phyloP scores from a whole-genome alignment of 30 jellyfish, hydroid and myxozoan genomes.

The Chrysaora quinquecirrha region DNA sequence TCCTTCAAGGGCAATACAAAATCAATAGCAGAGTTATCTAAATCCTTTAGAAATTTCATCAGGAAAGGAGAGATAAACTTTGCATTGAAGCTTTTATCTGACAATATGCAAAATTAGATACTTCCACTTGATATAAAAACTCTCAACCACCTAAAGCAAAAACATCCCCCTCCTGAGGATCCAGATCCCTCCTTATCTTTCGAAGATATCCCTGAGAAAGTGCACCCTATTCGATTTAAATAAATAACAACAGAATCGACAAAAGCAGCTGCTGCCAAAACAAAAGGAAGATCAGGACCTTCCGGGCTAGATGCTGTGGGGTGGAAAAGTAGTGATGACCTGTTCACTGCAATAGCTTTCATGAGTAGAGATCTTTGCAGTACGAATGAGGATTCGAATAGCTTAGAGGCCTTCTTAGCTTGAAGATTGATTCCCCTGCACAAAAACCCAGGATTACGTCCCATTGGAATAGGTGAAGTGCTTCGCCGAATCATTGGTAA shows the following conservation, averaged over 20 bases:
- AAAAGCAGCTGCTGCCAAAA: background rate
- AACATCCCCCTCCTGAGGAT: constrained; percentile 20
- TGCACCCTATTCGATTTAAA: constrained; percentile 39
- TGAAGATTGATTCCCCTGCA: constrained; percentile 16
- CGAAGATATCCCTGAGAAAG: constrained; percentile 27
- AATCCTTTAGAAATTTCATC: constrained; percentile 24
- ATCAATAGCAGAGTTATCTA: constrained; percentile 11
- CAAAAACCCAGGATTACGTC: constrained; percentile 26
- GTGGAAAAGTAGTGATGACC: constrained; percentile 25
- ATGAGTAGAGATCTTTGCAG: constrained; percentile 2
- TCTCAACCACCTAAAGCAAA: background rate
- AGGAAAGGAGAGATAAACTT: constrained; percentile 28
- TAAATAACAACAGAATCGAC: constrained; percentile 4
- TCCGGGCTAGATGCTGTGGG: constrained; percentile 62
- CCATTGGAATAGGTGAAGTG: constrained; percentile 39
- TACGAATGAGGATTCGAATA: constrained; percentile 23
- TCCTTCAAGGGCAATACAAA: constrained; percentile 1
- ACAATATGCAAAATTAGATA: constrained; percentile 2
- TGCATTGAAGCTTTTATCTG: constrained; percentile 24
- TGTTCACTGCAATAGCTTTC: constrained; percentile 27
- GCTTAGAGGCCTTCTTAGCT: constrained; percentile 32
- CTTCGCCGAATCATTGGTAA: constrained; percentile 39
- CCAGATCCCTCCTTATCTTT: constrained; percentile 6
- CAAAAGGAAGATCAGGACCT: constrained; percentile 34
- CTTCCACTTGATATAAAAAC: constrained; percentile 26